Conservation (phyloP, 2,797 vertebrate genomes). For the Sciaenops ocellatus region DNA sequence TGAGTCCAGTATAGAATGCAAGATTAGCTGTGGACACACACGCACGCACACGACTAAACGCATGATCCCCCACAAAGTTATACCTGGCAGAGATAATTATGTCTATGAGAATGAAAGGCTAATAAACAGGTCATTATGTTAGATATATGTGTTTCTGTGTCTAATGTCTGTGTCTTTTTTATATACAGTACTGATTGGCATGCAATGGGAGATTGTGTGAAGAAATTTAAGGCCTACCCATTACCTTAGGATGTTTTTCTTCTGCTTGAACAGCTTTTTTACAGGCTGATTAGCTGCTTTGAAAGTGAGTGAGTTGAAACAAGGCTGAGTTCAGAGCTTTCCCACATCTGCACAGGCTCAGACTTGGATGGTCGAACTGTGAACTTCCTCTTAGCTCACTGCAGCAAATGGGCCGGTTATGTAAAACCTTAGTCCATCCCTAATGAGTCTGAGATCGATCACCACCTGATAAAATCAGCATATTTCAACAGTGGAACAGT, state of each 20-base stretch:
- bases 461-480: conserved; percentile 52
- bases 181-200: conserved; percentile 1
- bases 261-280: conserved; percentile 33
- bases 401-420: conserved; percentile 55
- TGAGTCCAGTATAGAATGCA: too few relatives aligned
- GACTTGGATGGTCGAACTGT: conserved; percentile 49
- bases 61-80: too few relatives aligned
- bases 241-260: conserved; percentile 43
- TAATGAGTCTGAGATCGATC: conserved; percentile 63
- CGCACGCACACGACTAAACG: too few relatives aligned
- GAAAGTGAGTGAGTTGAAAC: conserved; percentile 43
- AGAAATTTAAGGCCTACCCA: conserved; percentile 11
- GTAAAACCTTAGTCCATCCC: conserved; percentile 34
- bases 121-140: conserved; percentile 14
- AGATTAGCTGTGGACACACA: too few relatives aligned
- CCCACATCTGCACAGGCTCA: conserved; percentile 38
- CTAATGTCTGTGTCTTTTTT: conserved; percentile 2
- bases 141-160: conserved; percentile 17
- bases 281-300: conserved; percentile 48
- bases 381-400: conserved; percentile 58
- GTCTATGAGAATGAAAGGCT: conserved; percentile 19
- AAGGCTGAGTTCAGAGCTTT: conserved; percentile 36
- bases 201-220: conserved; percentile 2
- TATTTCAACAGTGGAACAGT: conserved; percentile 31
- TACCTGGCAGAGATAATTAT: not conserved